Base-by-base conservation (phyloP, 1,140 invertebrate species). In the Uloborus diversus region DNA sequence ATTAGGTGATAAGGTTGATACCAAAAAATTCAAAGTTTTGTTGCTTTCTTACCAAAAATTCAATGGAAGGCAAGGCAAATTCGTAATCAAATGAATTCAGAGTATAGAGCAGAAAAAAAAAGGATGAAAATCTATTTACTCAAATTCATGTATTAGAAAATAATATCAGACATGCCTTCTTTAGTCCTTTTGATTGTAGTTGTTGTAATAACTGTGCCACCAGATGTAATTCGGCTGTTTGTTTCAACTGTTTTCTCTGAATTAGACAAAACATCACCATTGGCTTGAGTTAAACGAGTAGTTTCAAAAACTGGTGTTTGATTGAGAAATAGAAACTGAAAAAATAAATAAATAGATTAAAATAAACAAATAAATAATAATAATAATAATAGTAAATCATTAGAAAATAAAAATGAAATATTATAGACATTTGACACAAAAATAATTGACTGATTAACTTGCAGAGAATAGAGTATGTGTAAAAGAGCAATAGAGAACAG, bases 301-400 rank as follows among this genome's bases (percentile, higher is more conserved):
- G 75, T 80, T 82, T 82, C 66, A n/a, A 51, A 33, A 14, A 71
- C 66, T 57, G 84, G 82, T 33, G 83, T 83, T 23, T 82, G 82
- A 23, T 96, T 94, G 86, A 96, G 94, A 87, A 96, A 95, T 56
- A 96, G 90, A 88, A 96, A 96, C 94, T 95, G 23, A n/a, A n/a
- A n/a, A n/a, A n/a, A n/a, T 14, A 89, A 30, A 89, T 89, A 81
- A 49, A 51, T 32, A 73, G 9, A 53, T 5, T 5, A 53, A 53
- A 23, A 53, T n/a, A 53, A 53, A 53, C 42, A 47, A 1, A 47
- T 1, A 47, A 47, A 14, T 47, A 14, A 47, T 14, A 47, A 47
- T 3, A n/a, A n/a, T 17, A 42, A 42, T 42, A 42, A 42, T 42
- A 9, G 7, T 42, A 42, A 42, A 42, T 42, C 7, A 42, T 42